phyloP scores from a whole-genome alignment of 2,113 vertebrate genomes.

The Pipa parva region DNA sequence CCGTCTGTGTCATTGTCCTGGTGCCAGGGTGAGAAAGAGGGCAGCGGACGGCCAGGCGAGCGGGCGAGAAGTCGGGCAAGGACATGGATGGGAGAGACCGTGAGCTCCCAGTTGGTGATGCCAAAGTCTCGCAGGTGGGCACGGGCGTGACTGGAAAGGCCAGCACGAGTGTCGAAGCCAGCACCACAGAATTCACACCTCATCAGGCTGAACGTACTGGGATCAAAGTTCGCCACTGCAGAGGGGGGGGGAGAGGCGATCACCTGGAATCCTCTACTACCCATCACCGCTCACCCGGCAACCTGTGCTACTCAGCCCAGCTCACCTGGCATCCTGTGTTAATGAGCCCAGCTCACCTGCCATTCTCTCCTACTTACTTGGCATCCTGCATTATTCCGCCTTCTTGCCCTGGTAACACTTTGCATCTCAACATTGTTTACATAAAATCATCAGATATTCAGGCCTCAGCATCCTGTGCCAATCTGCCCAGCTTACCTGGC shows the following conservation, averaged over 20 bases:
- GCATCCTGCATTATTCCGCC: neutral
- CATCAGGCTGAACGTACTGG: constrained; percentile 92
- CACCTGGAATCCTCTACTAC: constrained; percentile 31
- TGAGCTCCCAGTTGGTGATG: constrained; percentile 95
- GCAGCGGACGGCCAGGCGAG: constrained; percentile 71
- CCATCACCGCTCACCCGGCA: constrained; percentile 23
- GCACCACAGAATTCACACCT: constrained; percentile 95
- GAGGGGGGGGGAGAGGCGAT: constrained; percentile 30
- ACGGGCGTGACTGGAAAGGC: constrained; percentile 89
- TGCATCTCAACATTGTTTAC: no score
- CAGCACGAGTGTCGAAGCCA: constrained; percentile 88
- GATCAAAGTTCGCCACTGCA: constrained; percentile 92
- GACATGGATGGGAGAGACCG: constrained; percentile 89
- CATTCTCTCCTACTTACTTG: neutral
- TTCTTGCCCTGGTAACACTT: neutral
- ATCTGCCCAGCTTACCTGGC: neutral
- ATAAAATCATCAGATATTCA: no score
- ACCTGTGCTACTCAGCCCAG: constrained; percentile 15
- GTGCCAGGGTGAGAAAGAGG: constrained; percentile 53
- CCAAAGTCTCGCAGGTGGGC: constrained; percentile 92
- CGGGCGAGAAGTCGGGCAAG: constrained; percentile 86
- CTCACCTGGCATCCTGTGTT: neutral
- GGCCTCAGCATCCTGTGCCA: neutral
- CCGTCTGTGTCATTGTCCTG: constrained; percentile 35
- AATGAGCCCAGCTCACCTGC: neutral